These are phyloP conservation scores for Caenorhabditis sp. DNA, from an alignment of 2,888 invertebrate genomes.

Conservation along the genomic window DNA sequence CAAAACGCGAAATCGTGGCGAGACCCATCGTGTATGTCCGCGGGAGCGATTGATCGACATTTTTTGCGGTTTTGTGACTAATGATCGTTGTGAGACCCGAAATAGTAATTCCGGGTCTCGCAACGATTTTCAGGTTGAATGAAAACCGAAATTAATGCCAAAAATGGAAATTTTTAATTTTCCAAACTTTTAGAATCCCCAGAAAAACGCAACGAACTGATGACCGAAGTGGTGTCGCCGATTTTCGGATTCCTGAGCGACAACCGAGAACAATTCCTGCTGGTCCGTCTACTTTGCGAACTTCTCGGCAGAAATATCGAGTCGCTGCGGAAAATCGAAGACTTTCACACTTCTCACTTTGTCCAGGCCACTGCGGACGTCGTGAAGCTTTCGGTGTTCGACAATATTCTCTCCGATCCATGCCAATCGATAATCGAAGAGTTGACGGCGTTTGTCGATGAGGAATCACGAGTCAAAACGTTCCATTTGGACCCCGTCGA, in stretches of 20 bases:
- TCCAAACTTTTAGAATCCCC: not conserved
- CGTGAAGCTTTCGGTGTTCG: conserved; percentile 42
- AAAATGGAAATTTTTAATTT: too few relatives aligned
- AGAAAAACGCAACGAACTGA: conserved; percentile 20
- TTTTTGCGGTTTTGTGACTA: too few relatives aligned
- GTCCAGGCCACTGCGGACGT: conserved; percentile 46
- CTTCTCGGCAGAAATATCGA: conserved; percentile 67
- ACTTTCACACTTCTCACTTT: conserved; percentile 40
- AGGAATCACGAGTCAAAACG: conserved; percentile 57
- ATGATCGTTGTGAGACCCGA: too few relatives aligned
- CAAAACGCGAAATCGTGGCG: too few relatives aligned
- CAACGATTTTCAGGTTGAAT: too few relatives aligned
- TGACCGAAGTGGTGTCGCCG: conserved; percentile 87
- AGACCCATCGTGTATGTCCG: too few relatives aligned
- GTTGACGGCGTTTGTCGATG: conserved; percentile 52
- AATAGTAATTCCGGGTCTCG: too few relatives aligned
- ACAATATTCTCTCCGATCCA: conserved; percentile 55
- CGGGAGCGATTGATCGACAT: too few relatives aligned
- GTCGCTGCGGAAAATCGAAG: conserved; percentile 49
- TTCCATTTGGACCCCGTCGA: conserved; percentile 60
- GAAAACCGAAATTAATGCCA: too few relatives aligned
- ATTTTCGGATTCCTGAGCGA: conserved; percentile 90
- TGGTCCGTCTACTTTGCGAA: conserved; percentile 85
- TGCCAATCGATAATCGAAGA: conserved; percentile 54
- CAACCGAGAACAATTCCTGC: conserved; percentile 89